Conservation (phyloP, 1,140 invertebrate genomes). For the Zaprionus inermis region DNA sequence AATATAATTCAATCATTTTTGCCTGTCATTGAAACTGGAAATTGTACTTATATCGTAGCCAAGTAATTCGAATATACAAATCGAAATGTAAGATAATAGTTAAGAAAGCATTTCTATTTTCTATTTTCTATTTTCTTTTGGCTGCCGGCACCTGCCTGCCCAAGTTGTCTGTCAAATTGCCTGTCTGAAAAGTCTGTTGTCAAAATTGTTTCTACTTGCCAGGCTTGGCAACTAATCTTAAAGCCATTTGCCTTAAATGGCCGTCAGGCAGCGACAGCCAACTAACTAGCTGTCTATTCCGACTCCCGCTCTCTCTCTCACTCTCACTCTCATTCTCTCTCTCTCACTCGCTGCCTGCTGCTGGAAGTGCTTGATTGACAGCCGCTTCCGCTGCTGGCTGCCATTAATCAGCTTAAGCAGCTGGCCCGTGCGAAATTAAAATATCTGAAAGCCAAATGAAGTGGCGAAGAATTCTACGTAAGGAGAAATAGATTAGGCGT, state of each 20-base stretch:
- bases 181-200: slow-evolving; percentile 10
- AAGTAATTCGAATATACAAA: not conserved
- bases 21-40: not conserved
- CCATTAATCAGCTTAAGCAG: slow-evolving; percentile 69
- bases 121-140: not conserved
- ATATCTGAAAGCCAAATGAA: slow-evolving; percentile 53
- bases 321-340: too few relatives aligned
- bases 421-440: slow-evolving; percentile 68
- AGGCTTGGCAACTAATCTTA: slow-evolving; percentile 42
- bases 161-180: slow-evolving; percentile 6
- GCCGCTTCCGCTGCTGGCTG: slow-evolving; percentile 55
- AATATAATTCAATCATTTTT: not conserved
- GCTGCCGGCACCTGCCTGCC: slow-evolving; percentile 13
- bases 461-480: slow-evolving; percentile 34
- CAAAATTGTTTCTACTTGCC: slow-evolving; percentile 7
- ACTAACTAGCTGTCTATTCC: slow-evolving; percentile 56
- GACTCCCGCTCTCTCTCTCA: not conserved
- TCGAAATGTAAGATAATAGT: not conserved
- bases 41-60: not conserved
- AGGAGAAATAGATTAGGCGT: not conserved
- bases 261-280: slow-evolving; percentile 46
- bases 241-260: slow-evolving; percentile 58
- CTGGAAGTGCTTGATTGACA: slow-evolving; percentile 56
- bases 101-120: not conserved
- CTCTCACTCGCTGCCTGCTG: not conserved